These are phyloP conservation scores for Pandemis corylana DNA, from an alignment of 2,888 invertebrate species.

Conservation along the genomic window DNA sequence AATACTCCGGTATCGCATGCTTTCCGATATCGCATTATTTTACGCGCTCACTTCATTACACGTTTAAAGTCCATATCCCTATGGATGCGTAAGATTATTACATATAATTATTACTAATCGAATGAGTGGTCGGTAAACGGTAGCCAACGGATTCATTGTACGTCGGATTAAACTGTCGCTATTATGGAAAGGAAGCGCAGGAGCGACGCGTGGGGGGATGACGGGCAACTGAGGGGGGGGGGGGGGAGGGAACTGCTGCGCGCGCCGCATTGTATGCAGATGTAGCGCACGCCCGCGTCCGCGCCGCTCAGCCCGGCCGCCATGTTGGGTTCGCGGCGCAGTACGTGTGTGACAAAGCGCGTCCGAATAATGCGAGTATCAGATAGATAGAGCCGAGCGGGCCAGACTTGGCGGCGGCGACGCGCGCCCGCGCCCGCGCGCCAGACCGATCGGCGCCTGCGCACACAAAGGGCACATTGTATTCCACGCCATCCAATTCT, in stretches of 20 bases:
- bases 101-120: not conserved
- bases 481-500: slow-evolving; percentile 70
- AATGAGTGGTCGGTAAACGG: slow-evolving; percentile 33
- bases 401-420: slow-evolving; percentile 68
- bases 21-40: not conserved
- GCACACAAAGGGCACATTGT: slow-evolving; percentile 82
- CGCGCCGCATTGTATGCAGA: slow-evolving; percentile 61
- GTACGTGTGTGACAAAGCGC: slow-evolving; percentile 54
- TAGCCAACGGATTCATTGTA: slow-evolving; percentile 41
- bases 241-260: slow-evolving; percentile 24
- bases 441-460: slow-evolving; percentile 83
- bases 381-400: slow-evolving; percentile 45
- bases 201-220: slow-evolving; percentile 17
- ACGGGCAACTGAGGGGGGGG: not conserved
- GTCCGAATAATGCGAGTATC: slow-evolving; percentile 44
- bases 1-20: no score
- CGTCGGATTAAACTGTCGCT: slow-evolving; percentile 38
- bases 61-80: not conserved
- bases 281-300: slow-evolving; percentile 51
- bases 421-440: slow-evolving; percentile 55
- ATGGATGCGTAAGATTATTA: not conserved
- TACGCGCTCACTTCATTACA: not conserved
- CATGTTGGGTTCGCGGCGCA: slow-evolving; percentile 45
- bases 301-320: slow-evolving; percentile 45
- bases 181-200: slow-evolving; percentile 39